These are phyloP conservation scores for Cactoblastis cactorum DNA, from an alignment of 2,888 invertebrate species.

Conservation along the genomic window DNA sequence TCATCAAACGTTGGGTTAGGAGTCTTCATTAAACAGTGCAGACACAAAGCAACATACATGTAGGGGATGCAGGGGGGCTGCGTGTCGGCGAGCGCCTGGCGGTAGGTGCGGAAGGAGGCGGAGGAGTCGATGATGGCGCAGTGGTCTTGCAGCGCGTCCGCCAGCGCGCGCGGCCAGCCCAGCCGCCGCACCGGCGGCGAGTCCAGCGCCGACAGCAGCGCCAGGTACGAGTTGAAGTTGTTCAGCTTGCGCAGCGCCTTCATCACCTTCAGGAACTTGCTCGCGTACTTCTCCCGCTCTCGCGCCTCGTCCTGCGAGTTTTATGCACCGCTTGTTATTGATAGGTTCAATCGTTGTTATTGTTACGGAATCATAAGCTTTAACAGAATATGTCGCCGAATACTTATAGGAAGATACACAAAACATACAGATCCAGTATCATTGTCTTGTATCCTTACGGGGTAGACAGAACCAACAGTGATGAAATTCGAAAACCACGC, in stretches of 20 bases:
- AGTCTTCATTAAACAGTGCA: too few species aligned
- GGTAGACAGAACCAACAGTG: too few species aligned
- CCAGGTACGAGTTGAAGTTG: constrained; percentile 99
- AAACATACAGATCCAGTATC: too few species aligned
- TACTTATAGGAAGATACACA: too few species aligned
- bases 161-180: constrained; percentile 95
- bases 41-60: constrained; percentile 84
- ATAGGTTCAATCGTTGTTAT: too few species aligned
- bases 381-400: too few species aligned
- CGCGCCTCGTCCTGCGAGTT: constrained; percentile 91
- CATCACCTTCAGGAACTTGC: constrained; percentile 99
- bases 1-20: too few species aligned
- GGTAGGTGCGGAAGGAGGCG: constrained; percentile 98
- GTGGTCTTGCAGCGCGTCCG: constrained; percentile 95
- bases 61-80: constrained; percentile 99
- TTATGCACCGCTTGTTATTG: too few species aligned
- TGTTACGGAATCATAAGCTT: too few species aligned
- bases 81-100: constrained; percentile 95
- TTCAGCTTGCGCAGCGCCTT: constrained; percentile 97
- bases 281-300: constrained; percentile 95
- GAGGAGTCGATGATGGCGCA: constrained; percentile 98
- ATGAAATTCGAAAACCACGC: too few species aligned
- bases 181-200: constrained; percentile 95
- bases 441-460: too few species aligned
- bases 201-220: constrained; percentile 96